A percentile compares a stretch with the other conserved stretches of the same genome.
These are phyloP conservation scores for Ischnura elegans DNA, from an alignment of 2,888 invertebrate species.

Conservation along the genomic window DNA sequence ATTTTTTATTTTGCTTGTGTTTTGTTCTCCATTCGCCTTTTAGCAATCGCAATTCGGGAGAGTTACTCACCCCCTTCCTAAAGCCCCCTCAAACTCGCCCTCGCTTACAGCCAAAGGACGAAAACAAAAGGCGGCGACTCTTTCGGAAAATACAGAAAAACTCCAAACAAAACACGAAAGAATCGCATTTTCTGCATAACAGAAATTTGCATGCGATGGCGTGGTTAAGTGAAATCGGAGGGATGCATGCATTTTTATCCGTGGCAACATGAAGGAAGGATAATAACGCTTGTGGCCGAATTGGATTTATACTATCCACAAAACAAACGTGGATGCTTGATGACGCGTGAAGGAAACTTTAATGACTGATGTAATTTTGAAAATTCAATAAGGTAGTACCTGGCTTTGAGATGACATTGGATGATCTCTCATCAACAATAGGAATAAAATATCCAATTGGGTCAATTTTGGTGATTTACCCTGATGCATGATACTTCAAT, in stretches of 20 bases:
- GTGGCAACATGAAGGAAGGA: not conserved
- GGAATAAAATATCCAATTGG: not conserved
- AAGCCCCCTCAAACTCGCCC: not conserved
- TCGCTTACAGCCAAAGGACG: not conserved
- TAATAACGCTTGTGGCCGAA: not conserved
- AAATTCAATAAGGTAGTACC: not conserved
- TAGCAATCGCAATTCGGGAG: constrained; percentile 26
- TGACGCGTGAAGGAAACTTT: not conserved
- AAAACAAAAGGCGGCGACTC: constrained; percentile 30
- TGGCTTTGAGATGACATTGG: not conserved
- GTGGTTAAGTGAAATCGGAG: constrained; percentile 15
- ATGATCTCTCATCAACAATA: not conserved
- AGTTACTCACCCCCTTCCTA: not conserved
- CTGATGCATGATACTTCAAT: no score
- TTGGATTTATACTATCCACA: constrained; percentile 14
- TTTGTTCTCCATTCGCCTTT: constrained; percentile 27
- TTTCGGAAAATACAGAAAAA: constrained; percentile 1
- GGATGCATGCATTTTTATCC: not conserved
- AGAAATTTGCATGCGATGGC: not conserved
- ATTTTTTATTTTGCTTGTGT: not conserved
- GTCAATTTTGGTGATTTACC: no score
- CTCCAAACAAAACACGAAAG: not conserved
- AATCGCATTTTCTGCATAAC: constrained; percentile 22
- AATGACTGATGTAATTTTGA: not conserved
- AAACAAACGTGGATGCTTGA: not conserved